Conservation (phyloP, 2,113 vertebrate species). For the Forbesichthys agassizii region DNA sequence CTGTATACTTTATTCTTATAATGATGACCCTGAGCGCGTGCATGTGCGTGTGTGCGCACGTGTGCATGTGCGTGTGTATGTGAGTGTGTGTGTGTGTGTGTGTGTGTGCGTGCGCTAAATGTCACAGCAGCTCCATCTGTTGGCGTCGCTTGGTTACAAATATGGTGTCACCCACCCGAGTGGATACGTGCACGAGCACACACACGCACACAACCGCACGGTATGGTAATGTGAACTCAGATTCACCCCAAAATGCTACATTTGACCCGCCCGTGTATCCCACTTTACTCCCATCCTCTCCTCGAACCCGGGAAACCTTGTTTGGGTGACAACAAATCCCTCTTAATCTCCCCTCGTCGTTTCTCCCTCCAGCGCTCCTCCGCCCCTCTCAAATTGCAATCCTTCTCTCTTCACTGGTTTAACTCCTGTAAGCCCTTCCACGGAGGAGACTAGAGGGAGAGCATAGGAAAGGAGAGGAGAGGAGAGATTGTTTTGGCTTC, state of each 20-base stretch:
- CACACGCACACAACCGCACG: constrained; percentile 21
- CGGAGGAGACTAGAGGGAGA: not conserved
- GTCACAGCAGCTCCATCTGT: constrained; percentile 70
- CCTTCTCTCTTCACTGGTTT: too few relatives aligned
- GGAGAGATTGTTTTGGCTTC: not conserved
- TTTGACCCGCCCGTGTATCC: constrained; percentile 89
- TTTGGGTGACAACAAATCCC: constrained; percentile 77
- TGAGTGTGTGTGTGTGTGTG: not conserved
- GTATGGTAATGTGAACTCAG: constrained; percentile 98
- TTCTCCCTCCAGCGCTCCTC: not conserved
- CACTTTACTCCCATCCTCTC: constrained; percentile 69
- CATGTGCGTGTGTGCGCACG: not conserved
- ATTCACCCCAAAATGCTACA: constrained; percentile 86
- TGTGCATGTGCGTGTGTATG: constrained; percentile 46
- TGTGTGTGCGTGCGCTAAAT: constrained; percentile 12
- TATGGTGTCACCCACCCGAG: constrained; percentile 63
- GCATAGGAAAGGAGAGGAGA: not conserved
- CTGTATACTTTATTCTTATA: constrained; percentile 1
- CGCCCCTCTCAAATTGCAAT: not conserved
- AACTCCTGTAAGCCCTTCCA: too few relatives aligned
- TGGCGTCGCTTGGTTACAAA: constrained; percentile 72
- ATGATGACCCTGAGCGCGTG: constrained; percentile 1
- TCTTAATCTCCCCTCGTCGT: not conserved
- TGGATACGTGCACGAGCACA: constrained; percentile 33
- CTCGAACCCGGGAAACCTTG: constrained; percentile 1